phyloP scores from a whole-genome alignment of 1,140 invertebrate genomes.

The Oscheius sp. region DNA sequence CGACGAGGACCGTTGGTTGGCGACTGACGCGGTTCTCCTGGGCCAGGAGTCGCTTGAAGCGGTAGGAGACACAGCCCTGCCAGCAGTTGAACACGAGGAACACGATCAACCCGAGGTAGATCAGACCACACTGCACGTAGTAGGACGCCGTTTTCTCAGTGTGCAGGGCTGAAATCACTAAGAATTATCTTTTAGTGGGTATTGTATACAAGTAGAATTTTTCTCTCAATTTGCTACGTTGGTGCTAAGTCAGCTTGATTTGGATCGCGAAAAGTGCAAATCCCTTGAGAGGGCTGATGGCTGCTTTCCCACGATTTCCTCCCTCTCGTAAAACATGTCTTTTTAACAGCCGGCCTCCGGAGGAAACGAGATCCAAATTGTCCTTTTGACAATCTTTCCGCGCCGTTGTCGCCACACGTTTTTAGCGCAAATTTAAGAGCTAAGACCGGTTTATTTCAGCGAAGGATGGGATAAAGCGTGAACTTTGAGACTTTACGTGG shows the following conservation, averaged over 20 bases:
- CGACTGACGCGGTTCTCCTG: not conserved
- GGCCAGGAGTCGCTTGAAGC: constrained; percentile 21
- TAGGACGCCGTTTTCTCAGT: constrained; percentile 38
- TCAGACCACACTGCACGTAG: constrained; percentile 32
- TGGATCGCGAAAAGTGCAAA: too few relatives aligned
- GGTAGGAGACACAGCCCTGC: constrained; percentile 33
- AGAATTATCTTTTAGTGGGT: too few relatives aligned
- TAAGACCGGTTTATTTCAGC: not conserved
- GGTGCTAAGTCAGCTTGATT: too few relatives aligned
- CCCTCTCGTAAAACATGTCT: too few relatives aligned
- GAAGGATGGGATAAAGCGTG: too few relatives aligned
- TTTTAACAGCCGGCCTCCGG: too few relatives aligned
- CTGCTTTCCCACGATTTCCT: too few relatives aligned
- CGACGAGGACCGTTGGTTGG: constrained; percentile 26
- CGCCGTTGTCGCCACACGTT: not conserved
- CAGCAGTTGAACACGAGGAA: constrained; percentile 39
- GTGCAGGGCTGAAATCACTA: constrained; percentile 41
- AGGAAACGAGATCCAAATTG: not conserved
- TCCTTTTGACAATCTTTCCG: not conserved
- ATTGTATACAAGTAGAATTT: too few relatives aligned
- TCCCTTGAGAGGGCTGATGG: too few relatives aligned
- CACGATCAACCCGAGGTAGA: constrained; percentile 16
- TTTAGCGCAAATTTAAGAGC: not conserved
- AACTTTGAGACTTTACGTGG: too few relatives aligned
- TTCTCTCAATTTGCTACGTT: too few relatives aligned